These are phyloP conservation scores for Hippopotamus amphibius DNA, from an alignment of 2,113 vertebrate genomes.

Conservation along the genomic window DNA sequence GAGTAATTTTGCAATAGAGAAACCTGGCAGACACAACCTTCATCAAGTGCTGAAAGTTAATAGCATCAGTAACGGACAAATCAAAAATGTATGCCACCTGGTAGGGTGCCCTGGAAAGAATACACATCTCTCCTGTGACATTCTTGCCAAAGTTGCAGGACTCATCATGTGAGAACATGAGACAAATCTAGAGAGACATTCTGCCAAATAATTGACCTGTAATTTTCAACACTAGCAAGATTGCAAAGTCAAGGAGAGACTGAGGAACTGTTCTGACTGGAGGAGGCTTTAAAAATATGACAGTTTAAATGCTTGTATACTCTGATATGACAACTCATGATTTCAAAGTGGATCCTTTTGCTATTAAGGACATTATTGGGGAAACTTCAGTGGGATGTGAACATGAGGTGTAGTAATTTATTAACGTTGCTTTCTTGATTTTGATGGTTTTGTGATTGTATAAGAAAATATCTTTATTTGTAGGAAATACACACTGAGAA, in stretches of 20 bases:
- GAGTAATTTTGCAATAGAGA: neutral
- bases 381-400: neutral
- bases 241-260: neutral
- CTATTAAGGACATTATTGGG: neutral
- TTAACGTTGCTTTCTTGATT: neutral
- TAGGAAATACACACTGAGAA: neutral
- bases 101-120: neutral
- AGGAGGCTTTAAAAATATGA: neutral
- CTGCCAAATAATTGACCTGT: neutral
- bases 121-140: neutral
- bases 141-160: neutral
- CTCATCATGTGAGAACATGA: neutral
- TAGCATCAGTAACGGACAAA: neutral
- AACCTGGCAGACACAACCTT: neutral
- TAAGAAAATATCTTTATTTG: neutral
- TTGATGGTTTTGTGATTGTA: neutral
- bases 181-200: neutral
- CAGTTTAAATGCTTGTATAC: neutral
- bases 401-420: neutral
- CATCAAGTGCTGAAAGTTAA: neutral
- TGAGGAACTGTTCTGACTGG: neutral
- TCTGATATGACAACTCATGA: neutral
- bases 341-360: neutral
- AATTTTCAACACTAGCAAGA: neutral
- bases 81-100: conserved; percentile 15